These are phyloP conservation scores for Microplitis demolitor DNA, from an alignment of 1,140 invertebrate genomes.

Conservation along the genomic window DNA sequence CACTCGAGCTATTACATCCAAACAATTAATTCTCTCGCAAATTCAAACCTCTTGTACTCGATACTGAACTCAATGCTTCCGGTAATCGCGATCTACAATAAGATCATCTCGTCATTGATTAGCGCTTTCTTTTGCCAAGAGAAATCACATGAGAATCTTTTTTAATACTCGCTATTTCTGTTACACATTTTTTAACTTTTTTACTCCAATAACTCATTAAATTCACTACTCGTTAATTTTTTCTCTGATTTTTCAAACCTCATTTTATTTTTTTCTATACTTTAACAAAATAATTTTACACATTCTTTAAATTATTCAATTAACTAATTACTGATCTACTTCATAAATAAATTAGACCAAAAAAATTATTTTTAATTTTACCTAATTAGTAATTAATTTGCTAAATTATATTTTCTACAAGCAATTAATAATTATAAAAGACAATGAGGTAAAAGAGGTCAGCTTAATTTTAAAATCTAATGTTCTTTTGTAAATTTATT, in stretches of 20 bases:
- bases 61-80: conserved; percentile 28
- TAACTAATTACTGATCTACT: too few species aligned
- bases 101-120: conserved; percentile 35
- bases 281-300: not conserved
- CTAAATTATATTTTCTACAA: too few species aligned
- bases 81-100: conserved; percentile 36
- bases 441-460: too few species aligned
- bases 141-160: conserved; percentile 28
- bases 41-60: not conserved
- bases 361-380: too few species aligned
- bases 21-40: not conserved
- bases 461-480: too few species aligned
- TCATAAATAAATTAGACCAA: too few species aligned
- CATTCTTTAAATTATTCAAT: not conserved
- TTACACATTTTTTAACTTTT: not conserved
- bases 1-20: not conserved
- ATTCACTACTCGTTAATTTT: not conserved
- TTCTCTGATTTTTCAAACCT: not conserved
- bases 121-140: conserved; percentile 37
- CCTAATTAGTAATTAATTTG: too few species aligned
- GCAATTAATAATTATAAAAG: too few species aligned
- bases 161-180: not conserved
- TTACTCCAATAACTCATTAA: not conserved
- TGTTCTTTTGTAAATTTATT: too few species aligned
- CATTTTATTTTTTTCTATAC: not conserved